Base-by-base conservation (phyloP, 2,113 vertebrate species). In the Cricetomys ansorgei region DNA sequence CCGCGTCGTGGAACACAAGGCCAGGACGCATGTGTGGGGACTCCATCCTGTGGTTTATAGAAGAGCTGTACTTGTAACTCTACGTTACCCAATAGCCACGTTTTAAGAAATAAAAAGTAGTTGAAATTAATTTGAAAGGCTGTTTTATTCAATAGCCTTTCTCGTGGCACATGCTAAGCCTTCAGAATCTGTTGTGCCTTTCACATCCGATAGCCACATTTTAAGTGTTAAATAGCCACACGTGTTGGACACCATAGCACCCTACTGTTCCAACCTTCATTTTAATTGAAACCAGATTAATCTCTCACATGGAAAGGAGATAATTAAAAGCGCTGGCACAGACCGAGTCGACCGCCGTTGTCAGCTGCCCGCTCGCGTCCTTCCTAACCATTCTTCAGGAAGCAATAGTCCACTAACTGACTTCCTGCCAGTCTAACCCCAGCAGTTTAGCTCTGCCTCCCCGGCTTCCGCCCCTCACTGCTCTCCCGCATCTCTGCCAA, bases 61-160 rank as follows among this genome's bases (percentile, higher is more conserved):
- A 72, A 21, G 25, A 85, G 6, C 23, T 40, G 64, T 8, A 8
- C 72, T 34, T 37, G 0, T 55, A 37, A n/a, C 67, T 79, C 83
- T 21, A 73, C 84, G 25, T 72, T 76, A 80, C 57, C 69, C 34
- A 48, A 25, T 81, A 76, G 72, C 17, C n/a, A 89, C 17, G 72
- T 84, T 88, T 92, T 27, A 29, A 92, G 80, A 96, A 91, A 6
- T 90, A 94, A 94, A 72, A 93, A 79, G n/a, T 67, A 88, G 31
- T 83, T 91, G 27, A 67, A 91, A 88, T 86, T 75, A 69, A 81
- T 89, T 65, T 75, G 89, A 88, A 48, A 81, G 43, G 19, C 17
- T 48, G 12, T 70, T 88, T 53, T 77, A 72, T 65, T 93, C 89
- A 67, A n/a, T 69, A 92, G 27, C 53, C 13, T 9, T 62, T 84